Percentiles rank a stretch among this genome's conserved stretches.
Conservation (phyloP, 2,113 vertebrate genomes). For the Epinephelus cyanopodus region DNA sequence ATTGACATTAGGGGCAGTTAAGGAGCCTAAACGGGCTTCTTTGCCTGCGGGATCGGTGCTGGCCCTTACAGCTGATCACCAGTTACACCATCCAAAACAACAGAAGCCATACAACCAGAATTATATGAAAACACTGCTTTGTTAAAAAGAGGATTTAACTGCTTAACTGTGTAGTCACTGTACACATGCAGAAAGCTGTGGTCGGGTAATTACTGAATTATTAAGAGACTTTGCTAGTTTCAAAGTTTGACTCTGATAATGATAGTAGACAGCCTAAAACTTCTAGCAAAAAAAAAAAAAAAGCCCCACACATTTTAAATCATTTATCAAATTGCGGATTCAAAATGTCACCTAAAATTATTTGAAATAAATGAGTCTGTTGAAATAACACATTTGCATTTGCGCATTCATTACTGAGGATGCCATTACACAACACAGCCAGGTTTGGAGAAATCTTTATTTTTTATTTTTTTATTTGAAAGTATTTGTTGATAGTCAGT, state of each 20-base stretch:
- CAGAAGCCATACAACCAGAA: neutral
- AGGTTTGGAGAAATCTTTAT: neutral
- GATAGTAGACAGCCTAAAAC: neutral
- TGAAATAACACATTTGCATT: slow-evolving; percentile 48
- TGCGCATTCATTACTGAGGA: slow-evolving; percentile 20
- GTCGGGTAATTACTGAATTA: neutral
- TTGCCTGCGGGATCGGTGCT: neutral
- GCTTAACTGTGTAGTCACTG: too few species aligned
- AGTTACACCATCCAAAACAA: slow-evolving; percentile 11
- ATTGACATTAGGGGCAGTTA: too few species aligned
- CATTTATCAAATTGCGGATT: slow-evolving; percentile 13
- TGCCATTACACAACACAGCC: neutral
- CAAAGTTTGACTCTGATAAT: neutral
- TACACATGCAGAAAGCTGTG: neutral
- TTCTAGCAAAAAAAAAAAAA: neutral
- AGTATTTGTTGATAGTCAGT: too few species aligned
- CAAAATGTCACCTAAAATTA: slow-evolving; percentile 9
- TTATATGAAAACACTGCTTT: neutral
- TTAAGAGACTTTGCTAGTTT: neutral
- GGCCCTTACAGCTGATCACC: slow-evolving; percentile 34
- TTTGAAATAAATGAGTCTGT: slow-evolving; percentile 6
- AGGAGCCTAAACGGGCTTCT: too few species aligned
- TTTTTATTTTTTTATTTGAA: neutral
- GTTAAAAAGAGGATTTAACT: neutral
- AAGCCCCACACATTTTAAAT: neutral